phyloP scores from a whole-genome alignment of 2,888 invertebrate species.

The Mongoloraphidia duomilia region DNA sequence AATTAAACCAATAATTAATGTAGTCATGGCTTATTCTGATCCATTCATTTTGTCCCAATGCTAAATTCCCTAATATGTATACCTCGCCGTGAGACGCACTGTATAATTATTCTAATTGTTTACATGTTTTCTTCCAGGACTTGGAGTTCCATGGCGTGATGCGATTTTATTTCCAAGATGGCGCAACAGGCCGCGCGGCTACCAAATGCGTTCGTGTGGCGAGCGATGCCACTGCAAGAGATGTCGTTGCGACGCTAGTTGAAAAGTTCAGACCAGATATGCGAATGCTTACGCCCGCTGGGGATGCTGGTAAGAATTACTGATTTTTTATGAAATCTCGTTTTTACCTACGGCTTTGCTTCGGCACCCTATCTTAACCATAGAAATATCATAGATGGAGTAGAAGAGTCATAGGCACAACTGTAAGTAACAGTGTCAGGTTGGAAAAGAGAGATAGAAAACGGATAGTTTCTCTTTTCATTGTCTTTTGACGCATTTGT shows the following conservation, averaged over 20 bases:
- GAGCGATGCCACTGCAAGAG: constrained; percentile 88
- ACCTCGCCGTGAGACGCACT: too few relatives aligned
- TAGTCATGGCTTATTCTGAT: too few relatives aligned
- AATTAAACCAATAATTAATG: too few relatives aligned
- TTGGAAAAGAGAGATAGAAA: too few relatives aligned
- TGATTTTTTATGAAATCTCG: constrained; percentile 10
- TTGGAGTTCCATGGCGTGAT: constrained; percentile 98
- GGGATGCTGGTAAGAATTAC: constrained; percentile 2
- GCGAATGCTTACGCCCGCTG: constrained; percentile 63
- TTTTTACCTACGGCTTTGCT: not conserved
- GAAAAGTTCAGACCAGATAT: constrained; percentile 99
- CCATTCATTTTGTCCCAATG: too few relatives aligned
- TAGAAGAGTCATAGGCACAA: too few relatives aligned
- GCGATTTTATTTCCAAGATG: constrained; percentile 98
- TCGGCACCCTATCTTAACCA: not conserved
- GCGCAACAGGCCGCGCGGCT: constrained; percentile 89
- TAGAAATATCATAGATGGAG: too few relatives aligned
- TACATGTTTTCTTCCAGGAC: constrained; percentile 47
- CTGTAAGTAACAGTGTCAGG: too few relatives aligned
- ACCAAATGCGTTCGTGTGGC: constrained; percentile 98
- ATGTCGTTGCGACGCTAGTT: constrained; percentile 91
- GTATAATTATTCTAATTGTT: not conserved
- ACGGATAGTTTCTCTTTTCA: too few relatives aligned
- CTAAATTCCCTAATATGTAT: too few relatives aligned
- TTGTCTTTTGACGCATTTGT: too few relatives aligned